A percentile compares a stretch with the other conserved stretches of the same genome.
Evolutionary conservation across 2,113 vertebrate genomes (phyloP).

Genomic region (Hypomesus transpacificus): DNA sequence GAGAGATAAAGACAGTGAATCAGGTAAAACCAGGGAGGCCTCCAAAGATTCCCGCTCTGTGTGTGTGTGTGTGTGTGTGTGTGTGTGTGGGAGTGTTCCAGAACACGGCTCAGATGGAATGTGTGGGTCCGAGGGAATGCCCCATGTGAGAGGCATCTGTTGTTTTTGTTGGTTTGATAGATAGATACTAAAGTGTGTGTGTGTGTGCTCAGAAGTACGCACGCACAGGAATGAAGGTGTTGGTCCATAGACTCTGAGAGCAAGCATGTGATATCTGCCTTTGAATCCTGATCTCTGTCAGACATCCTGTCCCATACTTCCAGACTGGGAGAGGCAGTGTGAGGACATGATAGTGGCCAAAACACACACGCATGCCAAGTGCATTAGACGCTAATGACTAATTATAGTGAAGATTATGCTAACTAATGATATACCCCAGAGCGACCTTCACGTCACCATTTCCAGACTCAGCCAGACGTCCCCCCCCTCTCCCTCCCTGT

Average conservation of each 20-base stretch:
- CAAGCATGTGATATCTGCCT: background rate
- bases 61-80: slow-evolving; percentile 1
- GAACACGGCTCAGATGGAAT: background rate
- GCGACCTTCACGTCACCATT: slow-evolving; percentile 7
- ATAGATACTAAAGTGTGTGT: background rate
- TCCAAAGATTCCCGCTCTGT: background rate
- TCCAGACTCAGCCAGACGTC: slow-evolving; percentile 32
- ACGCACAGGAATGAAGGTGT: no score
- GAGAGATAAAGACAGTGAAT: background rate
- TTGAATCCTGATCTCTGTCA: slow-evolving; percentile 44
- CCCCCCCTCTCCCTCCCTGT: background rate
- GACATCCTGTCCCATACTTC: slow-evolving; percentile 45
- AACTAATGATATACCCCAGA: no score
- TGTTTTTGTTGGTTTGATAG: background rate
- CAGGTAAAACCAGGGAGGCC: background rate
- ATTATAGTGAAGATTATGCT: no score
- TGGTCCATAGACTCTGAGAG: background rate
- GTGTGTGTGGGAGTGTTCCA: background rate
- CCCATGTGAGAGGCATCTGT: background rate
- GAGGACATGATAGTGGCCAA: slow-evolving; percentile 33
- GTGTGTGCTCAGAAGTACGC: no score
- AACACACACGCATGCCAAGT: slow-evolving; percentile 4
- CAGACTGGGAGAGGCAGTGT: slow-evolving; percentile 27
- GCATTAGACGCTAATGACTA: no score
- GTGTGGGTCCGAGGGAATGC: slow-evolving; percentile 4